These are phyloP conservation scores for Kradibia gibbosae DNA, from an alignment of 1,140 invertebrate species.

Conservation along the genomic window DNA sequence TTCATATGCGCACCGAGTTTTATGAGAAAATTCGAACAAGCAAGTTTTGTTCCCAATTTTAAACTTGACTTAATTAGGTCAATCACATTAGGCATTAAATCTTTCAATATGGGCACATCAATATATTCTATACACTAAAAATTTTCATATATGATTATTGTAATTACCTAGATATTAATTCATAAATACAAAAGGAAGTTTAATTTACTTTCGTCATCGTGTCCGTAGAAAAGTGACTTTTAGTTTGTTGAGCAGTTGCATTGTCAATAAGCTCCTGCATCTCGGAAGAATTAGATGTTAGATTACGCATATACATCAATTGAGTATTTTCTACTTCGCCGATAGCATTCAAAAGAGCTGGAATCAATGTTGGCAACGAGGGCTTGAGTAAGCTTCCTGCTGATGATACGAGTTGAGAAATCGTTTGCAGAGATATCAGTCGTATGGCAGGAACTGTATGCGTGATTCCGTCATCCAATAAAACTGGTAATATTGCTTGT, in stretches of 20 bases:
- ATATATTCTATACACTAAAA: constrained; percentile 88
- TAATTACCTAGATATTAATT: not conserved
- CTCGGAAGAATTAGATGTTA: constrained; percentile 77
- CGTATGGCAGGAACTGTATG: constrained; percentile 86
- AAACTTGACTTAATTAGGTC: constrained; percentile 87
- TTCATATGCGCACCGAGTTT: constrained; percentile 76
- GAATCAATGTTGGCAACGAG: constrained; percentile 85
- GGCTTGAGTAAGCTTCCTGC: constrained; percentile 85
- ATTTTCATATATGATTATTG: constrained; percentile 49
- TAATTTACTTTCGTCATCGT: constrained; percentile 83
- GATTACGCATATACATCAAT: constrained; percentile 85
- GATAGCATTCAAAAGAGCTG: constrained; percentile 86
- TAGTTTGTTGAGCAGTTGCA: constrained; percentile 82
- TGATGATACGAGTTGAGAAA: constrained; percentile 86
- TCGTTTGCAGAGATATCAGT: constrained; percentile 85
- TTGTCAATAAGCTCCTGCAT: constrained; percentile 84
- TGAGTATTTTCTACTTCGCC: constrained; percentile 87
- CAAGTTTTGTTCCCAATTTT: constrained; percentile 88
- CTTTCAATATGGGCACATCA: constrained; percentile 82
- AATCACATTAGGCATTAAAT: constrained; percentile 85
- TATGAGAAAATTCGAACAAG: constrained; percentile 87
- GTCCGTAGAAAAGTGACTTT: constrained; percentile 89
- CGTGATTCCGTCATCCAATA: constrained; percentile 85
- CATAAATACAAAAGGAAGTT: constrained; percentile 27
- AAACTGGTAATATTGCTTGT: constrained; percentile 83